phyloP scores from a whole-genome alignment of 2,888 invertebrate genomes.

The Dromius quadrimaculatus region DNA sequence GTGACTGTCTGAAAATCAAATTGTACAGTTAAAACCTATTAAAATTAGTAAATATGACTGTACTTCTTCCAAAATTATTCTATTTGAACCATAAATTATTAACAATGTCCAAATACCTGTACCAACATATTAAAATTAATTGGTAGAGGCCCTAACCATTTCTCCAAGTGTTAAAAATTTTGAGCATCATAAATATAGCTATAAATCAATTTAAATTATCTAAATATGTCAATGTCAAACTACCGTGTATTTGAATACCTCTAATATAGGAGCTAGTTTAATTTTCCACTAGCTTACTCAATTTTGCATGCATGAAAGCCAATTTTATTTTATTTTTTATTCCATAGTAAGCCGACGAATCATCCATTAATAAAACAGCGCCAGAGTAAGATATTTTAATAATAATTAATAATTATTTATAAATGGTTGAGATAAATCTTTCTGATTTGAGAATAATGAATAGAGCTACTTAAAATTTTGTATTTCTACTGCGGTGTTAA shows the following conservation, averaged over 20 bases:
- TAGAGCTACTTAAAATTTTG: not conserved
- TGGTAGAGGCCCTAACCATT: no score
- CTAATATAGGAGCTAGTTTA: slow-evolving; percentile 16
- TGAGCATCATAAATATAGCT: not conserved
- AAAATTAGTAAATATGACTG: no score
- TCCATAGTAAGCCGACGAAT: slow-evolving; percentile 2
- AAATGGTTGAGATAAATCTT: not conserved
- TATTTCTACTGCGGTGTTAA: not conserved
- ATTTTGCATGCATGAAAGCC: slow-evolving; percentile 14
- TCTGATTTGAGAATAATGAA: not conserved
- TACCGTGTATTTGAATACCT: slow-evolving; percentile 11
- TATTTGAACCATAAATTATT: no score
- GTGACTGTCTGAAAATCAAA: no score
- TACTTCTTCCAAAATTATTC: no score
- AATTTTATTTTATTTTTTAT: slow-evolving; percentile 2
- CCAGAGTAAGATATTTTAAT: not conserved
- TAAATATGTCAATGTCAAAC: slow-evolving; percentile 25
- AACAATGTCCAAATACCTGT: no score
- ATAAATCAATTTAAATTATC: slow-evolving; percentile 22
- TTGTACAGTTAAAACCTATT: no score
- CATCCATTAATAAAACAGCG: slow-evolving; percentile 17
- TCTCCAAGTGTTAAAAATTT: not conserved
- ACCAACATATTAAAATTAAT: no score
- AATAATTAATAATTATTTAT: not conserved
- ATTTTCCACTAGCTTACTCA: slow-evolving; percentile 29